Evolutionary conservation across 2,113 vertebrate genomes (phyloP).

Genomic region (Melanerpes formicivorus): DNA sequence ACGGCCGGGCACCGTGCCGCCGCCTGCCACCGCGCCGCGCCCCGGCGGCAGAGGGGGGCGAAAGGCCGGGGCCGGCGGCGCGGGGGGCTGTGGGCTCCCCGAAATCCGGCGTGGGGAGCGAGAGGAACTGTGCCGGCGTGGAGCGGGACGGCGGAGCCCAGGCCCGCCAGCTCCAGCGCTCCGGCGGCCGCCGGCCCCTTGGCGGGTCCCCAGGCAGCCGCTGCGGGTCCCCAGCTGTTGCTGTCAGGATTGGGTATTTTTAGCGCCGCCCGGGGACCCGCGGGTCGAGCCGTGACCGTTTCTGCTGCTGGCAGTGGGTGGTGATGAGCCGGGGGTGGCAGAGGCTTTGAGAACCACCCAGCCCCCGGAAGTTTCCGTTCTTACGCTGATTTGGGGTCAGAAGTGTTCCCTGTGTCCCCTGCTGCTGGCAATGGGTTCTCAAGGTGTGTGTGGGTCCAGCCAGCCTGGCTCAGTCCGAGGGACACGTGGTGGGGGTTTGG

Average conservation of each 20-base stretch:
- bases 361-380: background rate
- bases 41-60: background rate
- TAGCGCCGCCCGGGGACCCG: background rate
- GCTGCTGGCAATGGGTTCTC: rapidly evolving
- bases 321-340: rapidly evolving
- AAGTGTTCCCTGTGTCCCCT: background rate
- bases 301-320: background rate
- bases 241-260: constrained; percentile 42
- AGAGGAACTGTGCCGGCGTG: rapidly evolving
- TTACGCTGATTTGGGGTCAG: background rate
- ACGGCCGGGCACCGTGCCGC: rapidly evolving
- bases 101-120: rapidly evolving
- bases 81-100: rapidly evolving
- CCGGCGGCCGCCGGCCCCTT: background rate
- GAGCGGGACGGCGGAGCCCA: background rate
- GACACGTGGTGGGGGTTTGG: rapidly evolving
- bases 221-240: background rate
- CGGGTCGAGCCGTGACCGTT: background rate
- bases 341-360: rapidly evolving
- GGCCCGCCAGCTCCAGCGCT: background rate
- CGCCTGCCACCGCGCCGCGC: rapidly evolving
- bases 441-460: rapidly evolving
- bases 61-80: rapidly evolving
- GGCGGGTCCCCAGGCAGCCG: background rate
- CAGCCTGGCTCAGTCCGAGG: background rate